Percentiles rank a stretch among this genome's conserved stretches.
phyloP scores from a whole-genome alignment of 1,140 invertebrate species.

The Hyles vespertilio region DNA sequence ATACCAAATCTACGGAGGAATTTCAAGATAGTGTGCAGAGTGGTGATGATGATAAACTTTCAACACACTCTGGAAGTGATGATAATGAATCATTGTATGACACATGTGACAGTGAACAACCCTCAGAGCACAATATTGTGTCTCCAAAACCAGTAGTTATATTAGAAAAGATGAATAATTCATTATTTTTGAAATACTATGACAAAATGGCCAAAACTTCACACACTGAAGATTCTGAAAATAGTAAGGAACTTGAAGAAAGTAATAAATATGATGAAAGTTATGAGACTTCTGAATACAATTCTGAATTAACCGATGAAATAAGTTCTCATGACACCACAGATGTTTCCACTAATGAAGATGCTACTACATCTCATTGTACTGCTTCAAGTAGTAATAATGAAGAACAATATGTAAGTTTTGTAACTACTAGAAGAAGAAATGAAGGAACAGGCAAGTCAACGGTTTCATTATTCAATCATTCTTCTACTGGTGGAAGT shows the following conservation, averaged over 20 bases:
- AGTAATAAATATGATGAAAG: slow-evolving; percentile 1
- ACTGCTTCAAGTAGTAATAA: slow-evolving; percentile 21
- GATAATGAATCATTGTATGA: slow-evolving; percentile 33
- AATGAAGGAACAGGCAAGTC: slow-evolving; percentile 45
- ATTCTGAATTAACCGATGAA: not conserved
- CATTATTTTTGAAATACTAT: slow-evolving; percentile 45
- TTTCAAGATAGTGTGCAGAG: not conserved
- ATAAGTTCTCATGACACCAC: not conserved
- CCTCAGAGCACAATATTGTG: slow-evolving; percentile 10
- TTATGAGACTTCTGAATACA: not conserved
- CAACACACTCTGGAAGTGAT: not conserved
- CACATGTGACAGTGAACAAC: slow-evolving; percentile 28
- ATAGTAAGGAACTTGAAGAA: not conserved
- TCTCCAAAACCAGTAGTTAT: slow-evolving; percentile 34
- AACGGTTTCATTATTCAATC: slow-evolving; percentile 36
- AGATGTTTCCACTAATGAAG: slow-evolving; percentile 1
- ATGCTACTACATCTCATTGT: slow-evolving; percentile 4
- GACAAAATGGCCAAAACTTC: slow-evolving; percentile 5
- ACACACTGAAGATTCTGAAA: not conserved
- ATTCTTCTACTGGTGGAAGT: slow-evolving; percentile 34
- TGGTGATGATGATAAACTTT: slow-evolving; percentile 2
- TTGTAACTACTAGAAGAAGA: slow-evolving; percentile 57
- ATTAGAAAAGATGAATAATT: slow-evolving; percentile 44
- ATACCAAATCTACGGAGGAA: too few relatives aligned
- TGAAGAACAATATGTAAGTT: slow-evolving; percentile 36